Evolutionary conservation across 64 coral and sea anemone genomes (phyloP), one percentile per base, ranked within the genome.

Genomic region (Platygyra sinensis): DNA sequence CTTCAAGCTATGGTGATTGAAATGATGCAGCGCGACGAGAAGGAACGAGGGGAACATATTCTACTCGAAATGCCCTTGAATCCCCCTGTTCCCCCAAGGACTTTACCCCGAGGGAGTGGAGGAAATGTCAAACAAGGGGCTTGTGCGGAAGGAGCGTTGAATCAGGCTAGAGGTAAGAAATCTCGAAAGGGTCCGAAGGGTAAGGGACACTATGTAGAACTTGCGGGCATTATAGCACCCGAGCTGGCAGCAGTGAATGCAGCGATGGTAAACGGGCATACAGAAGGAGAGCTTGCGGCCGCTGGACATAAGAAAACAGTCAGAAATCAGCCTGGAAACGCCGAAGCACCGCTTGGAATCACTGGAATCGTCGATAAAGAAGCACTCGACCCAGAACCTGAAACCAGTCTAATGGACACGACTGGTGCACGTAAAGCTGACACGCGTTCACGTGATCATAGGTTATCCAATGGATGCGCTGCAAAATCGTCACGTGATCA

Each of bases 171-270:
- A 8, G 81, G 81, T 36, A 85, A 85, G 14, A 85, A 85, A 85
- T 75, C 80, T 38, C 15, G 18, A 31, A 84, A 91, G 32, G 55
- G 72, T 15, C 72, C 15, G 11, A 61, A 72, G 60, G 75, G 57
- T 7, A 72, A 67, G 16, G 39, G 81, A 16, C 73, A 82, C 28
- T 91, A 91, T 84, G 52, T 82, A 50, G 89, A 72, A 39, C 52
- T 83, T 63, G 89, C 89, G 18, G 51, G 79, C 24, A 16, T 60
- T n/a, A 91, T 91, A 46, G 89, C 89, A 5, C 80, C 89, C 9
- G 65, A 91, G 36, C 33, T 91, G 2, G 55, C 89, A 13, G 79
- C 31, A 18, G n/a, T 91, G 32, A 91, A 91, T 63, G 32, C 22
- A 30, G 39, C 13, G 81, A 38, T 82, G 60, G 49, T 63, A 60